These are phyloP conservation scores for Piaya cayana DNA, from an alignment of 2,113 vertebrate species.

Conservation along the genomic window DNA sequence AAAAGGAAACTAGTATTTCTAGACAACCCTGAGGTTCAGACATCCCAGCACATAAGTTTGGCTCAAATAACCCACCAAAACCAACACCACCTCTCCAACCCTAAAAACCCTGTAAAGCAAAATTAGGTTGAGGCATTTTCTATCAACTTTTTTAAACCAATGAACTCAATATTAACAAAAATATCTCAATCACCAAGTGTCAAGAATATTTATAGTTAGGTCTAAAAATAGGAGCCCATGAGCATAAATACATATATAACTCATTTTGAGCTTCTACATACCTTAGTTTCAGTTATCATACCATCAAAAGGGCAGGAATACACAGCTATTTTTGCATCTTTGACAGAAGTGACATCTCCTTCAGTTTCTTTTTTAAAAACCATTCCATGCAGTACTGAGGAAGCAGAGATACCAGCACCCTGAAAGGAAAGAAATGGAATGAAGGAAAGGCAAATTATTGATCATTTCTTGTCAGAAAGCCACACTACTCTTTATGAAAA, in stretches of 20 bases:
- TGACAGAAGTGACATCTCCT: conserved; percentile 92
- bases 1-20: background rate
- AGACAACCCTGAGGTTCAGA: background rate
- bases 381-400: conserved; percentile 94
- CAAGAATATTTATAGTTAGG: background rate
- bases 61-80: background rate
- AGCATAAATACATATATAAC: background rate
- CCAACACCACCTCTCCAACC: background rate
- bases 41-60: background rate
- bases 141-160: background rate
- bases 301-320: conserved; percentile 98
- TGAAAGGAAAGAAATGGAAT: conserved; percentile 54
- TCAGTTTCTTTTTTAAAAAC: conserved; percentile 98
- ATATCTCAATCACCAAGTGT: conserved; percentile 12
- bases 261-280: conserved; percentile 64
- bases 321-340: conserved; percentile 93
- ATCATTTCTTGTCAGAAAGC: background rate
- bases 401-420: conserved; percentile 90
- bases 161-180: conserved; percentile 20
- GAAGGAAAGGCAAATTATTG: background rate
- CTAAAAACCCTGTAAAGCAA: background rate
- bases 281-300: conserved; percentile 97
- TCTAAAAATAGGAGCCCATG: conserved; percentile 22
- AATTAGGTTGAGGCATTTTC: background rate
- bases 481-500: background rate